Evolutionary conservation across 2,113 vertebrate species (phyloP).

Genomic region (Trogon melanurus): DNA sequence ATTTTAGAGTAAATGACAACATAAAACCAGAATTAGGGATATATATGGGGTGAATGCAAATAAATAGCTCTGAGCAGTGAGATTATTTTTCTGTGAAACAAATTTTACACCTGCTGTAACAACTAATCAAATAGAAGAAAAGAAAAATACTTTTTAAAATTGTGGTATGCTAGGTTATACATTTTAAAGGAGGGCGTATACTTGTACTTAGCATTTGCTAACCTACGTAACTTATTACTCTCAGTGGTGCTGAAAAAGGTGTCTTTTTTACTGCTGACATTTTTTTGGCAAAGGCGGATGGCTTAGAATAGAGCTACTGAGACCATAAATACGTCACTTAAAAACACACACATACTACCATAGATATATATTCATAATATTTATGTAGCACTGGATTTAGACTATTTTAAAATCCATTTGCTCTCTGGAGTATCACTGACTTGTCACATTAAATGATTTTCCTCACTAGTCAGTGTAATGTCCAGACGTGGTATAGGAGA

Average conservation of each 20-base stretch:
- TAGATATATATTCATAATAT: slow-evolving; percentile 45
- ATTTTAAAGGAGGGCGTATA: not conserved
- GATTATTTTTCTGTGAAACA: not conserved
- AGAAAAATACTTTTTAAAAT: not conserved
- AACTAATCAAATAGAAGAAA: not conserved
- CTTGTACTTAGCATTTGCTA: not conserved
- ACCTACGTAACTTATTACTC: not conserved
- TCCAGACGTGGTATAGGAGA: not conserved
- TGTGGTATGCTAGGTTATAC: not conserved
- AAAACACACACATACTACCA: slow-evolving; percentile 6
- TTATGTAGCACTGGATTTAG: slow-evolving; percentile 53
- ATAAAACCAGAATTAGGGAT: slow-evolving; percentile 5
- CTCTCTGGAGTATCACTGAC: not conserved
- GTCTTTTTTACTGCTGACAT: slow-evolving; percentile 10
- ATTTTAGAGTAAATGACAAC: slow-evolving; percentile 22
- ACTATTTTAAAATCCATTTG: slow-evolving; percentile 57
- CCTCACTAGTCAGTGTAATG: slow-evolving; percentile 30
- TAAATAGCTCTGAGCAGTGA: not conserved
- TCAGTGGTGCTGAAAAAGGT: slow-evolving; percentile 5
- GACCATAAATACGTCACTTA: slow-evolving; percentile 34
- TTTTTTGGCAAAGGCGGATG: slow-evolving; percentile 40
- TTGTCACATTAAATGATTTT: slow-evolving; percentile 51
- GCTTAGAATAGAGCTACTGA: slow-evolving; percentile 40
- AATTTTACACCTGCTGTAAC: not conserved
- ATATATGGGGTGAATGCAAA: not conserved